A percentile compares a stretch with the other conserved stretches of the same genome.
Conservation (phyloP, 2,797 vertebrate genomes). For the Phataginus tricuspis region DNA sequence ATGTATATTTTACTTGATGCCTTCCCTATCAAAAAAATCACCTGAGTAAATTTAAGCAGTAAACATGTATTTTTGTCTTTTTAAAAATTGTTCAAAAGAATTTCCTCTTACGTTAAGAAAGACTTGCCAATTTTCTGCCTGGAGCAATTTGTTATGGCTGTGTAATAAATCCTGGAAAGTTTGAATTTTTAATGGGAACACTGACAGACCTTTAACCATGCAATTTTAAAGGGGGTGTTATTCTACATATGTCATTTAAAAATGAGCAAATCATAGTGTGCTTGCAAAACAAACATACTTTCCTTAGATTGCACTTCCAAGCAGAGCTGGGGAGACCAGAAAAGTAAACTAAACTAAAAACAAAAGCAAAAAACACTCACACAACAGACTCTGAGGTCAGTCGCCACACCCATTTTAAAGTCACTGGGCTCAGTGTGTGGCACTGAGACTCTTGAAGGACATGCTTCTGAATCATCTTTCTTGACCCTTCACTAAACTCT, state of each 20-base stretch:
- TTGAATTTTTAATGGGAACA: conserved; percentile 86
- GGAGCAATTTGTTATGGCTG: conserved; percentile 84
- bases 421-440: conserved; percentile 50
- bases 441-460: conserved; percentile 64
- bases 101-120: conserved; percentile 81
- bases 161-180: conserved; percentile 85
- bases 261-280: conserved; percentile 80
- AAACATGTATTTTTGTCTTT: conserved; percentile 83
- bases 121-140: conserved; percentile 86
- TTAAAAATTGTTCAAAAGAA: conserved; percentile 82
- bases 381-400: conserved; percentile 84
- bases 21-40: not conserved
- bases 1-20: not conserved
- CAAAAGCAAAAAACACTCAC: conserved; percentile 68
- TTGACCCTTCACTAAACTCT: conserved; percentile 76
- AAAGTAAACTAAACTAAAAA: conserved; percentile 82
- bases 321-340: conserved; percentile 79
- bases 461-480: conserved; percentile 73
- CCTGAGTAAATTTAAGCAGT: conserved; percentile 66
- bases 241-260: conserved; percentile 82
- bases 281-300: conserved; percentile 79
- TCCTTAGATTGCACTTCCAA: conserved; percentile 77
- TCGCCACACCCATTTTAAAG: conserved; percentile 81
- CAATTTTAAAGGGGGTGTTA: conserved; percentile 83
- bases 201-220: conserved; percentile 82